Evolutionary conservation across 2,888 invertebrate genomes (phyloP).

Genomic region (Orthonychiurus folsomi): DNA sequence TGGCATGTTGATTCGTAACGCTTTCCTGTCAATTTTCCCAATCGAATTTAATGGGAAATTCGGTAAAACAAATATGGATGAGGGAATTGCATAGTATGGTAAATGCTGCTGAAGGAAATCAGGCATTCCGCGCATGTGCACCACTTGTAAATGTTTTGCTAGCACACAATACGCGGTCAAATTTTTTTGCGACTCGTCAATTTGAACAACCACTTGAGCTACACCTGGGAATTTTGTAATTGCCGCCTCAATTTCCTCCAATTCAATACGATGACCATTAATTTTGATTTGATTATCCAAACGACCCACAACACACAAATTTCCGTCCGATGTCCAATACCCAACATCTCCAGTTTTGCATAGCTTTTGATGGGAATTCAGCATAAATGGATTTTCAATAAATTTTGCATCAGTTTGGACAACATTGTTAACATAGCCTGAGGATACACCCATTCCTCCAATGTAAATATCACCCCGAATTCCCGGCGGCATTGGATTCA

Average conservation of each 20-base stretch:
- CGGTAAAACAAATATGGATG: not conserved
- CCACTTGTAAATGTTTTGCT: not conserved
- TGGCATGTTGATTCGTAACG: no score
- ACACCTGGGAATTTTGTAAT: not conserved
- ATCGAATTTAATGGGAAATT: not conserved
- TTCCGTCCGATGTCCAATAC: constrained; percentile 9
- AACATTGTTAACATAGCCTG: constrained; percentile 57
- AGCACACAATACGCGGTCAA: constrained; percentile 5
- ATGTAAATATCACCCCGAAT: constrained; percentile 52
- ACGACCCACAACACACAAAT: constrained; percentile 10
- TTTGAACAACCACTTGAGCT: not conserved
- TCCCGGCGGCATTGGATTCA: not conserved
- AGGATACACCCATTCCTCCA: constrained; percentile 67
- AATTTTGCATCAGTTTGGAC: constrained; percentile 8
- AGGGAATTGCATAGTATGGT: constrained; percentile 5
- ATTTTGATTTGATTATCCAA: constrained; percentile 79
- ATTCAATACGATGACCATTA: constrained; percentile 74
- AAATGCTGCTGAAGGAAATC: not conserved
- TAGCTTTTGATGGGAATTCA: not conserved
- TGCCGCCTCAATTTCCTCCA: constrained; percentile 69
- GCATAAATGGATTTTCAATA: constrained; percentile 9
- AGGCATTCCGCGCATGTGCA: not conserved
- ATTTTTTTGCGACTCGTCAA: not conserved
- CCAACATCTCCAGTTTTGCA: constrained; percentile 19
- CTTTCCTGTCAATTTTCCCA: constrained; percentile 6